Evolutionary conservation across 2,113 vertebrate genomes (phyloP), one percentile per base, ranked within the genome.

Genomic region (Beaufortia kweichowensis): DNA sequence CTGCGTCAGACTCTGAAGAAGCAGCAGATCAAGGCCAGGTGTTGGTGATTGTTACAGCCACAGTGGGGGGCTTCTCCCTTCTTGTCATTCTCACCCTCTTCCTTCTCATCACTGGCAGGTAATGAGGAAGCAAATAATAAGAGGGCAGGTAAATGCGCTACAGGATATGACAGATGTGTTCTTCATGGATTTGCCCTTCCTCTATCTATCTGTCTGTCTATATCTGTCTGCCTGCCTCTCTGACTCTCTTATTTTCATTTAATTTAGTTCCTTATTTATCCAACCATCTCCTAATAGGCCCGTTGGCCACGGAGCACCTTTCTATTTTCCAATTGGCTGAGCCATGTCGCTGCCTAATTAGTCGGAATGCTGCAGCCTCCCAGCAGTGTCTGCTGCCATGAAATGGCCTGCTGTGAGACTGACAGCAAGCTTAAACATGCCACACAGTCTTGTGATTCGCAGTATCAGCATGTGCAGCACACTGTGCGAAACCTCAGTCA

Each of bases 91-190:
- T 99, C 33, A 99, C 96, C 19, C 91, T 99, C 72, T 99, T 99
- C 90, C 96, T 98, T 86, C 91, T 99, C 75, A 99, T 99, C 88
- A 99, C 97, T 43, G 97, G 97, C 70, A 93, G 97, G 97, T 98
- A 93, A 92, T 57, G 14, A 65, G 55, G 55, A 50, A 39, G 50
- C 50, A 57, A 57, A 70, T 70, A 56, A 70, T 39, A 6, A 56
- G 28, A 21, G 48, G n/a, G 29, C 50, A 70, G n/a, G 50, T 56
- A 19, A 35, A 56, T 68, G 35, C 3, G 14, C 67, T 55, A 9
- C 35, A 48, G 35, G 8, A 57, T 28, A 59, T 7, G 55, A 56
- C 21, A 70, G 48, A 56, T 63, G 29, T 56, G 53, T 8, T n/a
- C 23, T 23, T 28, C 15, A 17, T 60, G 29, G 14, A 4, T n/a